A percentile compares a stretch with the other conserved stretches of the same genome.
Evolutionary conservation across 2,113 vertebrate species (phyloP).

Genomic region (Cygnus atratus): DNA sequence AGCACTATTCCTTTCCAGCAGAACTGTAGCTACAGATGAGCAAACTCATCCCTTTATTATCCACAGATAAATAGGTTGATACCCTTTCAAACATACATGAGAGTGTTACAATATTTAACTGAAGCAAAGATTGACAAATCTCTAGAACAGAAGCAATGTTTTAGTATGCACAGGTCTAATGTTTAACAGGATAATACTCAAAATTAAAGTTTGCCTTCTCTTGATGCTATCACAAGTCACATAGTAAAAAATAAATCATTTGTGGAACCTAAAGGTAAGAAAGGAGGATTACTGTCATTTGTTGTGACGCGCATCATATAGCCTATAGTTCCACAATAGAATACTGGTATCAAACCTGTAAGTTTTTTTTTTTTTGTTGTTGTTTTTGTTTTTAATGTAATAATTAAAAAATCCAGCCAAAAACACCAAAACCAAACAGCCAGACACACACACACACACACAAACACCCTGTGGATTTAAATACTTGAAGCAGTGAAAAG

Average conservation of each 20-base stretch:
- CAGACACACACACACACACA: not conserved
- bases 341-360: not conserved
- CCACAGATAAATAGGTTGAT: not conserved
- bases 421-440: not conserved
- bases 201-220: not conserved
- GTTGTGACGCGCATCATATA: not conserved
- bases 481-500: not conserved
- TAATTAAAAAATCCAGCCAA: not conserved
- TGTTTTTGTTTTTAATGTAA: not conserved
- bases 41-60: not conserved
- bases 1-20: not conserved
- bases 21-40: not conserved
- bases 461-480: not conserved
- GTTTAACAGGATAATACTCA: not conserved
- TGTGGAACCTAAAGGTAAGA: not conserved
- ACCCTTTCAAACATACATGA: not conserved
- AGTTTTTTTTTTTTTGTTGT: not conserved
- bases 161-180: not conserved
- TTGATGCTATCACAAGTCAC: not conserved
- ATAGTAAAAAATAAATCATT: not conserved
- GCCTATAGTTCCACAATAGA: not conserved
- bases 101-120: not conserved
- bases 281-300: not conserved
- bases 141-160: not conserved
- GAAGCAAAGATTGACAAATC: not conserved